These are phyloP conservation scores for Acrocephalus scirpaceus DNA, from an alignment of 2,797 vertebrate species.

Conservation along the genomic window DNA sequence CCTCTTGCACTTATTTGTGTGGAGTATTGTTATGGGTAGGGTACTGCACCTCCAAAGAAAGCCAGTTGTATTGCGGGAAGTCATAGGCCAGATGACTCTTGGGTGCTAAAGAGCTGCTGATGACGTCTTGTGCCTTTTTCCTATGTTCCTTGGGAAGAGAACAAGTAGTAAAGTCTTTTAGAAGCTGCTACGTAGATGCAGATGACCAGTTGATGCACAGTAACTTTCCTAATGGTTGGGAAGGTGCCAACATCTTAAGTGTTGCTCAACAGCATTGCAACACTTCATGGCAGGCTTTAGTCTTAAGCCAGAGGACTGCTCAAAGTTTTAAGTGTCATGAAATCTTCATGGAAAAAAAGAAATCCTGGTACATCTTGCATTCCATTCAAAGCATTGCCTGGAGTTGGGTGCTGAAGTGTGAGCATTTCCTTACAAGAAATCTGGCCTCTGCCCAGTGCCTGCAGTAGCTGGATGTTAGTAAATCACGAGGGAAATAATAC, in stretches of 20 bases:
- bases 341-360: neutral
- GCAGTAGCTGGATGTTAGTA: neutral
- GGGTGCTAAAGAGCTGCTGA: neutral
- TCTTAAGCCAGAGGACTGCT: neutral
- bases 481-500: neutral
- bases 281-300: neutral
- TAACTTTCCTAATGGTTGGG: neutral
- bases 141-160: neutral
- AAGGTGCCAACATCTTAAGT: neutral
- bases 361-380: neutral
- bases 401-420: neutral
- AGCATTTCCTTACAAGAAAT: neutral
- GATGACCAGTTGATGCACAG: neutral
- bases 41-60: neutral
- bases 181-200: neutral
- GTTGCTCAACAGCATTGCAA: slow-evolving; percentile 7
- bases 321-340: neutral
- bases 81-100: neutral
- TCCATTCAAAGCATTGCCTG: neutral
- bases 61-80: neutral
- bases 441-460: neutral
- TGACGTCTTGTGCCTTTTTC: neutral
- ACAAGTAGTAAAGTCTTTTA: neutral
- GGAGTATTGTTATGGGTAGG: neutral
- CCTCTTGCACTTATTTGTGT: neutral